A percentile compares a stretch with the other conserved stretches of the same genome.
Conservation (phyloP, 2,113 vertebrate genomes). For the human (Homo sapiens) region GRCh38 chr3:64359001-64359500, state of each 20-base stretch:
- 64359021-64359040: background rate
- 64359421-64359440: background rate
- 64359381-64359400: background rate
- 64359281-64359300: background rate
- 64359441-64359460: background rate
- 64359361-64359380: constrained; percentile 12
- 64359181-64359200: background rate
- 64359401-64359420: background rate
- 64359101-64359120: background rate
- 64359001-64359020: background rate
- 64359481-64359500: constrained; percentile 19
- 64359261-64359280: background rate
- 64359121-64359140: background rate
- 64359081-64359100: background rate
- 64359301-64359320: background rate
- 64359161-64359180: background rate
- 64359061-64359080: background rate
- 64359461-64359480: background rate
- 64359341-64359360: constrained; percentile 3
- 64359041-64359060: background rate
- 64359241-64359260: background rate
- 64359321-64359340: constrained; percentile 25
- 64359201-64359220: background rate
- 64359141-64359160: background rate
- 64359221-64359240: background rate